A percentile compares a stretch with the other conserved stretches of the same genome.
Evolutionary conservation across 2,113 vertebrate species (phyloP).

Genomic region (Podocnemis expansa): DNA sequence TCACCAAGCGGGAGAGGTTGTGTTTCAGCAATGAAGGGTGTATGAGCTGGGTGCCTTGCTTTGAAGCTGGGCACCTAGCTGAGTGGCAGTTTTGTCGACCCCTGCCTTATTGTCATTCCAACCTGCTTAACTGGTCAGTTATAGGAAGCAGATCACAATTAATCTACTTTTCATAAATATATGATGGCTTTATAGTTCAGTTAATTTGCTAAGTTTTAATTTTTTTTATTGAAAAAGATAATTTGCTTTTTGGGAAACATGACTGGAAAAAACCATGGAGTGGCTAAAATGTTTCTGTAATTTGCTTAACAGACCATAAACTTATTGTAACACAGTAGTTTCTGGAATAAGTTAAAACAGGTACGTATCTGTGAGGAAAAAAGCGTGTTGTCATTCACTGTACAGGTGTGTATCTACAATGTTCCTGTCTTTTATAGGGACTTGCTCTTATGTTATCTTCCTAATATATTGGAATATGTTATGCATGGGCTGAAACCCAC

Average conservation of each 20-base stretch:
- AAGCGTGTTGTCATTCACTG: not conserved
- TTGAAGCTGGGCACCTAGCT: no score
- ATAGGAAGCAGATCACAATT: not conserved
- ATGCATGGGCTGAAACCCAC: not conserved
- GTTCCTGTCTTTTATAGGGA: not conserved
- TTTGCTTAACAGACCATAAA: not conserved
- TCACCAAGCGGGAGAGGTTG: no score
- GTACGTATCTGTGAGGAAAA: conserved; percentile 35
- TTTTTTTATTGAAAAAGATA: not conserved
- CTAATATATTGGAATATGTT: not conserved
- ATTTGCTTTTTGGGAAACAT: not conserved
- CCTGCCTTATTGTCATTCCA: not conserved
- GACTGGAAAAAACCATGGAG: not conserved
- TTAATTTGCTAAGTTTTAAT: conserved; percentile 11
- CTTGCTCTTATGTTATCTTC: not conserved
- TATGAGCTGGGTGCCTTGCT: no score
- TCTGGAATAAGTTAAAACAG: not conserved
- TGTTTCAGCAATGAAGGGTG: no score
- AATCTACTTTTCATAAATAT: not conserved
- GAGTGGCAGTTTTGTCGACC: no score
- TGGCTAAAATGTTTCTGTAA: not conserved
- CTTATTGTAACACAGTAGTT: not conserved
- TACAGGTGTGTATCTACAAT: not conserved
- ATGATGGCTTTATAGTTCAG: conserved; percentile 25
- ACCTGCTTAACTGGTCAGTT: not conserved